These are phyloP conservation scores for Ditylenchus weischeri DNA, from an alignment of 2,888 invertebrate species.

Conservation along the genomic window DNA sequence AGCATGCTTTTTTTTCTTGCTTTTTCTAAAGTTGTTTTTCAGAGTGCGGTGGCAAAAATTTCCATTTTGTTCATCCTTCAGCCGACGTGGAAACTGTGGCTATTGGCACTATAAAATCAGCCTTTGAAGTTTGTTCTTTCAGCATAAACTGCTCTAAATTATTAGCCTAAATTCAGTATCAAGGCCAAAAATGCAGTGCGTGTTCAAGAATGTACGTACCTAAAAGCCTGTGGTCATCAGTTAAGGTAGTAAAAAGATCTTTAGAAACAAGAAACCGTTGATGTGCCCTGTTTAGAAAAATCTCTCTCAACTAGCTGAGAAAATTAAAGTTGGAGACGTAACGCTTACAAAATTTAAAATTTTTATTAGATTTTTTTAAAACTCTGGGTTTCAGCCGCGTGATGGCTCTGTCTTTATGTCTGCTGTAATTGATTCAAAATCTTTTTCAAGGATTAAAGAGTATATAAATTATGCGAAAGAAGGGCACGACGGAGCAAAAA, in stretches of 20 bases:
- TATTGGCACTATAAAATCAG: slow-evolving; percentile 76
- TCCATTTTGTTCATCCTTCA: slow-evolving; percentile 88
- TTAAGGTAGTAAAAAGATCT: too few species aligned
- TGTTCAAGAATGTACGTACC: slow-evolving; percentile 95
- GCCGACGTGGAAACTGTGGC: slow-evolving; percentile 81
- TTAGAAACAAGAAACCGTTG: too few species aligned
- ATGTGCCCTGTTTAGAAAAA: slow-evolving; percentile 66
- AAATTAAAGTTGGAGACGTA: slow-evolving; percentile 79
- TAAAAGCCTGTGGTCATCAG: slow-evolving; percentile 74
- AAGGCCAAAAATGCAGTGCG: slow-evolving; percentile 96
- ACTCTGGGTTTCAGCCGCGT: slow-evolving; percentile 38
- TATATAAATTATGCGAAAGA: slow-evolving; percentile 83
- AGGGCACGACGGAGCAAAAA: slow-evolving; percentile 64
- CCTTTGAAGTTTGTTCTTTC: slow-evolving; percentile 71
- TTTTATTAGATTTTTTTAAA: slow-evolving; percentile 14
- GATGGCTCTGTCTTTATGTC: slow-evolving; percentile 70
- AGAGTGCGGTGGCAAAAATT: slow-evolving; percentile 99
- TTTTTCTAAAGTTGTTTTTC: slow-evolving; percentile 61
- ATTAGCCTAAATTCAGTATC: slow-evolving; percentile 62
- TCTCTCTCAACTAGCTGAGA: slow-evolving; percentile 69
- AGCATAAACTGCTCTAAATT: too few species aligned
- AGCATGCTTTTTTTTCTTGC: too few species aligned
- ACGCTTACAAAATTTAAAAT: slow-evolving; percentile 16
- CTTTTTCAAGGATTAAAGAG: slow-evolving; percentile 80
- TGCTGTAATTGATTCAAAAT: slow-evolving; percentile 90